Evolutionary conservation across 2,888 invertebrate genomes (phyloP).

Genomic region (Parascotia fuliginaria): DNA sequence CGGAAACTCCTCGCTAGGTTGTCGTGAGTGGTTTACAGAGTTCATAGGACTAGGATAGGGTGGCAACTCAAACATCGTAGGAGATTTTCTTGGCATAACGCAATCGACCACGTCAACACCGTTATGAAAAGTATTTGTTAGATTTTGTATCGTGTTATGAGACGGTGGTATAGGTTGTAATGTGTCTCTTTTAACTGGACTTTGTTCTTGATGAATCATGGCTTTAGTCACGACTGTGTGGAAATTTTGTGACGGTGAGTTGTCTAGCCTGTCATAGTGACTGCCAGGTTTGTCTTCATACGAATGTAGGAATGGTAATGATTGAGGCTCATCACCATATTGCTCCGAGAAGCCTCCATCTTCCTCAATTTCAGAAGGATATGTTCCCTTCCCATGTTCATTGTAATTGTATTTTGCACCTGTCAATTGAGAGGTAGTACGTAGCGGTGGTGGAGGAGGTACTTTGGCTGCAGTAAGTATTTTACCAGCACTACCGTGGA

Average conservation of each 20-base stretch:
- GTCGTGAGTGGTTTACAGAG: slow-evolving; percentile 92
- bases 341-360: slow-evolving; percentile 83
- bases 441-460: slow-evolving; percentile 93
- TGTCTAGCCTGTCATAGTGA: slow-evolving; percentile 73
- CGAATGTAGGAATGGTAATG: slow-evolving; percentile 86
- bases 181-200: slow-evolving; percentile 85
- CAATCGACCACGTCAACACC: slow-evolving; percentile 89
- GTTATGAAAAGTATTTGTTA: slow-evolving; percentile 73
- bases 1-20: slow-evolving; percentile 95
- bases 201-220: slow-evolving; percentile 94
- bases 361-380: slow-evolving; percentile 77
- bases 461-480: slow-evolving; percentile 94
- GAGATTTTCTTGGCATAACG: slow-evolving; percentile 72
- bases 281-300: slow-evolving; percentile 77
- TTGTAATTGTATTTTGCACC: slow-evolving; percentile 88
- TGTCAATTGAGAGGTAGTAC: slow-evolving; percentile 94
- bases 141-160: slow-evolving; percentile 70
- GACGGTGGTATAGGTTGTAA: slow-evolving; percentile 58
- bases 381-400: slow-evolving; percentile 73
- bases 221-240: slow-evolving; percentile 93
- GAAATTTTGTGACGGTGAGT: slow-evolving; percentile 79
- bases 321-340: slow-evolving; percentile 86
- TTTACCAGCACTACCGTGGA: slow-evolving; percentile 93
- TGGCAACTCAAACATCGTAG: slow-evolving; percentile 87
- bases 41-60: slow-evolving; percentile 93